phyloP scores from a whole-genome alignment of 2,797 vertebrate genomes.

The Protonibea diacanthus region DNA sequence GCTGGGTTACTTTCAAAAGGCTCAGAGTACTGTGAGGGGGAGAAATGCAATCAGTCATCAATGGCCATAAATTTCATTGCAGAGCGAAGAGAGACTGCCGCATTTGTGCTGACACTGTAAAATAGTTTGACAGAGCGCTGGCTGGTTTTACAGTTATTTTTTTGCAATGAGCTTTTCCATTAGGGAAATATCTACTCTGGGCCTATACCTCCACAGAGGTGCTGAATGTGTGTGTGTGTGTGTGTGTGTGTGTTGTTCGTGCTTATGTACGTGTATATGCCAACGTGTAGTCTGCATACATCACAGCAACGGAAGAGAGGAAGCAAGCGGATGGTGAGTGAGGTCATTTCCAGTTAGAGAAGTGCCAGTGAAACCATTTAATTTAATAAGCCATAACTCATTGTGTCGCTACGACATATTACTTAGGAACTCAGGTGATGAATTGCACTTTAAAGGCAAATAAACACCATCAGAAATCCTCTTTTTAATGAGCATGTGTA shows the following conservation, averaged over 20 bases:
- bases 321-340: conserved; percentile 38
- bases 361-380: conserved; percentile 66
- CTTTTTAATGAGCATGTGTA: conserved; percentile 58
- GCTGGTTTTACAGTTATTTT: conserved; percentile 78
- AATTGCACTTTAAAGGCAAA: conserved; percentile 73
- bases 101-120: conserved; percentile 81
- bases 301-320: conserved; percentile 28
- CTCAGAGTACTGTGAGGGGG: conserved; percentile 67
- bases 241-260: conserved; percentile 30
- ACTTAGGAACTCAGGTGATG: conserved; percentile 50
- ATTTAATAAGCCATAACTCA: conserved; percentile 74
- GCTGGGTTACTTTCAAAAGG: conserved; percentile 80
- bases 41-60: conserved; percentile 83
- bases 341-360: conserved; percentile 64
- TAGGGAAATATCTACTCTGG: conserved; percentile 73
- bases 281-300: conserved; percentile 26
- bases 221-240: conserved; percentile 26
- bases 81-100: conserved; percentile 67
- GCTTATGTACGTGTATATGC: neutral
- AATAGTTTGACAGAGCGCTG: conserved; percentile 79
- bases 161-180: conserved; percentile 81
- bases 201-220: conserved; percentile 35
- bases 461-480: conserved; percentile 56
- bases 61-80: conserved; percentile 79
- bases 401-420: conserved; percentile 37